phyloP scores from a whole-genome alignment of 2,113 vertebrate genomes.

The Okapia johnstoni region DNA sequence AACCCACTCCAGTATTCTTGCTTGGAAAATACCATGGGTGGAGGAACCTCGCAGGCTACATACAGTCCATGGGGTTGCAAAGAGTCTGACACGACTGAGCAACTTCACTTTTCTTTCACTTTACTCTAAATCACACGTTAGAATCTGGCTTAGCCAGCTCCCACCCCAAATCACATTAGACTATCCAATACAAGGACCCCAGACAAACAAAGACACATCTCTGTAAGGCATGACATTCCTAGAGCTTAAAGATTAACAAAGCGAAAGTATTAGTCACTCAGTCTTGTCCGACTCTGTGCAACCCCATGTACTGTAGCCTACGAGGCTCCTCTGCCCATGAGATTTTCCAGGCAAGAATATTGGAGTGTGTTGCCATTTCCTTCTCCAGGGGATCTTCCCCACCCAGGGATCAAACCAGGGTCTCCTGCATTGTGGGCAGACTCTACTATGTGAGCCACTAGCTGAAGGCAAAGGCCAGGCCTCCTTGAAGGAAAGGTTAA shows the following conservation, averaged over 20 bases:
- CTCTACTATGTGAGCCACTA: background rate
- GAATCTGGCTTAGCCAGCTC: background rate
- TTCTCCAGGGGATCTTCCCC: background rate
- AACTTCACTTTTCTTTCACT: background rate
- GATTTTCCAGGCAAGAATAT: background rate
- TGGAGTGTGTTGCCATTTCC: background rate
- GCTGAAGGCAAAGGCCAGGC: background rate
- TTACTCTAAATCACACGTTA: background rate
- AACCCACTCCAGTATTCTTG: background rate
- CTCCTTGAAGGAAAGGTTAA: background rate
- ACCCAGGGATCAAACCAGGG: background rate
- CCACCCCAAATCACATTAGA: background rate
- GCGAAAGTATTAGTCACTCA: background rate
- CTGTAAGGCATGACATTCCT: background rate
- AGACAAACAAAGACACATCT: background rate
- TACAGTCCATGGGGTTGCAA: background rate
- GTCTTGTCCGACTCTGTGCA: background rate
- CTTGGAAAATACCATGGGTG: background rate
- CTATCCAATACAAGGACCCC: background rate
- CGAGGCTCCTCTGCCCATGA: background rate
- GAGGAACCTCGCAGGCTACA: background rate
- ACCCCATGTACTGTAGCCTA: background rate
- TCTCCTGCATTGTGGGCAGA: background rate
- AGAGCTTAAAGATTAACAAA: background rate
- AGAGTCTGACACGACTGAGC: background rate